Percentiles rank a stretch among this genome's conserved stretches.
These are phyloP conservation scores for Macrosoma leucophasiata DNA, from an alignment of 2,888 invertebrate species.

Conservation along the genomic window DNA sequence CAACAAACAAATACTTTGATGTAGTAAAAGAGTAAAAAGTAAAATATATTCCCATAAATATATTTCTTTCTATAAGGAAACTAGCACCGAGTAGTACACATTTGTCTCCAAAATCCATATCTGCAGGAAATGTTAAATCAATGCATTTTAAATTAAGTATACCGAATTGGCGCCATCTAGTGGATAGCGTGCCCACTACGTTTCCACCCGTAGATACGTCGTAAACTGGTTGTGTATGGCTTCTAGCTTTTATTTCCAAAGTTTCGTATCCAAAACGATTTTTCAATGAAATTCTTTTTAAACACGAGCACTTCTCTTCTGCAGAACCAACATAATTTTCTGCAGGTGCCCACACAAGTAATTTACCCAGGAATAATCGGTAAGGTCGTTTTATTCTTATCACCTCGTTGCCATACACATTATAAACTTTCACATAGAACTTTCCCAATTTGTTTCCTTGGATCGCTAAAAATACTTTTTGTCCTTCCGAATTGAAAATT, in stretches of 20 bases:
- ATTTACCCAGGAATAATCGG: slow-evolving; percentile 30
- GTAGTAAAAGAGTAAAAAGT: too few species aligned
- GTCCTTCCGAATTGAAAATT: slow-evolving; percentile 42
- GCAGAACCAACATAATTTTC: slow-evolving; percentile 45
- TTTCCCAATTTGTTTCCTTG: slow-evolving; percentile 28
- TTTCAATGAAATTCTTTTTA: slow-evolving; percentile 33
- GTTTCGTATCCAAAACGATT: slow-evolving; percentile 29
- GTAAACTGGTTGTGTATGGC: slow-evolving; percentile 27
- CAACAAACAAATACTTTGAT: too few species aligned
- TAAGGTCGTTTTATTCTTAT: slow-evolving; percentile 37
- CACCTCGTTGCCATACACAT: slow-evolving; percentile 51
- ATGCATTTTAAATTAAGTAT: too few species aligned
- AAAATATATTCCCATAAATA: too few species aligned
- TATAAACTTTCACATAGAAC: slow-evolving; percentile 42
- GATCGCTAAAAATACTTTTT: slow-evolving; percentile 50
- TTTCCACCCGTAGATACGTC: slow-evolving; percentile 27
- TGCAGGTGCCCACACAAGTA: slow-evolving; percentile 44
- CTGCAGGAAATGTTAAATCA: slow-evolving; percentile 38
- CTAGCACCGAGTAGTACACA: too few species aligned
- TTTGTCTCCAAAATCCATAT: too few species aligned
- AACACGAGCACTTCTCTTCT: slow-evolving; percentile 22
- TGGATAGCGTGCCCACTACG: slow-evolving; percentile 35
- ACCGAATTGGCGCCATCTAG: slow-evolving; percentile 33
- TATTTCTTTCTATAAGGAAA: too few species aligned
- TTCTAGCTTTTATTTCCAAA: slow-evolving; percentile 31